Conservation (phyloP, 2,113 vertebrate species). For the Pomatorhinus ruficollis region DNA sequence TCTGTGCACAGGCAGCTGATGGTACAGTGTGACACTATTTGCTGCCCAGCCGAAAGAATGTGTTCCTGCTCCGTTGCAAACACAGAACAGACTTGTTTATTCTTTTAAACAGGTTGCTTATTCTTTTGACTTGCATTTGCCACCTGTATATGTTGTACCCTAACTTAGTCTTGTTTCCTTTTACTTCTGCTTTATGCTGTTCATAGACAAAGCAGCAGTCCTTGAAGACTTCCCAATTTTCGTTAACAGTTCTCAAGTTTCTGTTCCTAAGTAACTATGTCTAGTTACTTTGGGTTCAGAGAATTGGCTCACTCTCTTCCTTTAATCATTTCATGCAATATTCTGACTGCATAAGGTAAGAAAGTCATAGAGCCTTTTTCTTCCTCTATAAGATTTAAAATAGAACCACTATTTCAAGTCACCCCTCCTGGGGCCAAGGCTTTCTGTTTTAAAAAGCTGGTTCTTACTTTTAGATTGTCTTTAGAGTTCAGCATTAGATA, state of each 20-base stretch:
- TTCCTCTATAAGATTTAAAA: not conserved
- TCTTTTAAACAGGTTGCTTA: not conserved
- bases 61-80: not conserved
- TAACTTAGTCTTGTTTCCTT: not conserved
- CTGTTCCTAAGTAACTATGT: not conserved
- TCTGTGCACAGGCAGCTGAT: not conserved
- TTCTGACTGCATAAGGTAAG: not conserved
- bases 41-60: not conserved
- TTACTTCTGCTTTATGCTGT: not conserved
- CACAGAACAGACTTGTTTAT: not conserved
- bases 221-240: not conserved
- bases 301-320: not conserved
- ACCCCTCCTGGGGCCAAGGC: not conserved
- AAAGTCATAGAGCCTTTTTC: not conserved
- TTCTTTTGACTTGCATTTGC: not conserved
- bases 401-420: not conserved
- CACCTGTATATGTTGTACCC: not conserved
- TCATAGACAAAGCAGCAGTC: not conserved
- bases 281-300: not conserved
- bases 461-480: not conserved
- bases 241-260: not conserved
- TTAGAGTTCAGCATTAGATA: not conserved
- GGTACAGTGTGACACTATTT: not conserved
- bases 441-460: not conserved
- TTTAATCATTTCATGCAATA: not conserved